Base-by-base conservation (phyloP, 2,113 vertebrate genomes). In the Nyctereutes procyonoides region DNA sequence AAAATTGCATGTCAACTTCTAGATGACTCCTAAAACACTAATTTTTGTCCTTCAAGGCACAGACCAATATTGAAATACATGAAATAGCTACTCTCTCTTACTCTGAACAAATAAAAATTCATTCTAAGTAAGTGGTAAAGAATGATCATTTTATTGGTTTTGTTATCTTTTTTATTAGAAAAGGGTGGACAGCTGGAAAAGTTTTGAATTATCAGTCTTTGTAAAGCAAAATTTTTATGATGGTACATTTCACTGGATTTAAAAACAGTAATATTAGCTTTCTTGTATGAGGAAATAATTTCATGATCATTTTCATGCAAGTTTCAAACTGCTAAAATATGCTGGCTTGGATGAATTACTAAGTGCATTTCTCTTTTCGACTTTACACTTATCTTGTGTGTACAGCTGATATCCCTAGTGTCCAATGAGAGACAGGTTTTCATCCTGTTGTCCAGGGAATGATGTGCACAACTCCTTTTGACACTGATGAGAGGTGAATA, bases 381-480 rank as follows among this genome's bases (percentile, higher is more conserved):
- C 81, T 90, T 96, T 90, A 90, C 93, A 96, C 77, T 97, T 96
- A 96, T 97, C 97, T 97, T 97, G 35, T 96, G 77, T 91, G 17
- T 89, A 87, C 69, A 93, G 96, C 86, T 87, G 95, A 96, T 76
- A 77, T 97, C 95, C 96, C 96, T 98, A 97, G 83, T 87, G 74
- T 97, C 96, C 96, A 97, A 30, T 95, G 63, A 93, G 81, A 97
- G 58, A 97, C 30, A 87, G 55, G 55, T 43, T 93, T 97, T 98
- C 96, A 96, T 97, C 28, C 87, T 96, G 91, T 80, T 90, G 88
- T 96, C 96, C 90, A 62, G 85, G 74, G 58, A 93, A 60, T 85
- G 90, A 92, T 81, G 83, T 89, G 63, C 51, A 85, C 26, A 94
- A 86, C 90, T 98, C 93, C 88, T 97, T 94, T 82, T 90, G 93